These are phyloP conservation scores for Heliconius ismenius DNA, from an alignment of 2,888 invertebrate species.

Conservation along the genomic window DNA sequence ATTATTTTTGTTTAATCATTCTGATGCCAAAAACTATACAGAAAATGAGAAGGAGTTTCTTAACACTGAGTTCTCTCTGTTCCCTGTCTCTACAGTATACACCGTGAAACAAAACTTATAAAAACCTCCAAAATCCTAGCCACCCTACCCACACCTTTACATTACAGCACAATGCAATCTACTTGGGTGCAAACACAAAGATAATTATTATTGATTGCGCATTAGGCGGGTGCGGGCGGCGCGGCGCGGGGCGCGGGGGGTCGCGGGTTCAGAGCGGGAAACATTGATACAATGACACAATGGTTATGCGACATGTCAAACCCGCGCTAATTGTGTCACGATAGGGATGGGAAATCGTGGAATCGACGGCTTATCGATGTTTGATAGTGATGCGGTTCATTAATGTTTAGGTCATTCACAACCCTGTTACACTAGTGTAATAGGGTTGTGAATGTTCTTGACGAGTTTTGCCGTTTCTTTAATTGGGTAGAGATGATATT, in stretches of 20 bases:
- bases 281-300: constrained; percentile 51
- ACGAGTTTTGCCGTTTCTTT: neutral
- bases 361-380: constrained; percentile 38
- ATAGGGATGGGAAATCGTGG: constrained; percentile 39
- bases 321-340: constrained; percentile 61
- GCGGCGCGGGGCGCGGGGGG: constrained; percentile 37
- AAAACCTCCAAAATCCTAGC: constrained; percentile 28
- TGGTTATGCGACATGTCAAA: constrained; percentile 65
- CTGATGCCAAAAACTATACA: no score
- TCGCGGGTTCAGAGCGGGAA: constrained; percentile 41
- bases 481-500: no score
- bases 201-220: constrained; percentile 81
- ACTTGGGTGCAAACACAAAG: constrained; percentile 73
- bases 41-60: no score
- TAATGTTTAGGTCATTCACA: neutral
- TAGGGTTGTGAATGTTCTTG: neutral
- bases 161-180: constrained; percentile 66
- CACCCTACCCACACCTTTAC: constrained; percentile 46
- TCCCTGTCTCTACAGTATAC: no score
- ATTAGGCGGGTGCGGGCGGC: constrained; percentile 56
- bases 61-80: no score
- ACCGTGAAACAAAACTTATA: no score
- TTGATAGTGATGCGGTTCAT: neutral
- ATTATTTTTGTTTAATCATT: no score
- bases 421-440: neutral